Conservation (phyloP, 2,113 vertebrate species). For the Solenodon paradoxus region DNA sequence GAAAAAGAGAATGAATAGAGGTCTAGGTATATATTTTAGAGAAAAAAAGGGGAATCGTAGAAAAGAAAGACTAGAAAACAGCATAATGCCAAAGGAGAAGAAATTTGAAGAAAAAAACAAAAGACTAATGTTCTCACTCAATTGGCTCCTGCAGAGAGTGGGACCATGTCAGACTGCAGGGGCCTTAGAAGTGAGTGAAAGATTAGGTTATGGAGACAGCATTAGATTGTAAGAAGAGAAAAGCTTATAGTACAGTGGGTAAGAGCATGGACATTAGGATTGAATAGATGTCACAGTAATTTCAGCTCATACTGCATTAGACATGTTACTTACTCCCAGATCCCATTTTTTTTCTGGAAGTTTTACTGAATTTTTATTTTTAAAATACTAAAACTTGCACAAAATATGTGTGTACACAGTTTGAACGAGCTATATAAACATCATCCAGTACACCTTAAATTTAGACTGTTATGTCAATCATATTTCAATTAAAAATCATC, state of each 20-base stretch:
- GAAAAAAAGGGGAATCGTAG: neutral
- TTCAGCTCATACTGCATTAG: neutral
- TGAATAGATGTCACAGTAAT: neutral
- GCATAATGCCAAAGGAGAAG: neutral
- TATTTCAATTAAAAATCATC: neutral
- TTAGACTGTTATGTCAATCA: neutral
- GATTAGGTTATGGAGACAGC: neutral
- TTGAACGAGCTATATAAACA: neutral
- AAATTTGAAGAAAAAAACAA: too few relatives aligned
- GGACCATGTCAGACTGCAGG: neutral
- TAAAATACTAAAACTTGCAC: neutral
- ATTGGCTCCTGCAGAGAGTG: neutral
- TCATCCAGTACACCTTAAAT: neutral
- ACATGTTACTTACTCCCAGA: neutral
- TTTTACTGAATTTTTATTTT: neutral
- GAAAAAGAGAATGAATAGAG: neutral
- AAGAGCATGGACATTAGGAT: neutral
- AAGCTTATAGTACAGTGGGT: neutral
- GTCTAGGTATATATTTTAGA: neutral
- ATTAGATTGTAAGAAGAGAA: neutral
- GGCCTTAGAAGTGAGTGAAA: neutral
- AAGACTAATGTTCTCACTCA: neutral
- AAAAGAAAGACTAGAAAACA: neutral
- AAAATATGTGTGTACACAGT: neutral
- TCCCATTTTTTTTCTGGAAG: neutral